phyloP scores from a whole-genome alignment of 2,888 invertebrate species.

The Nemoura dubitans region DNA sequence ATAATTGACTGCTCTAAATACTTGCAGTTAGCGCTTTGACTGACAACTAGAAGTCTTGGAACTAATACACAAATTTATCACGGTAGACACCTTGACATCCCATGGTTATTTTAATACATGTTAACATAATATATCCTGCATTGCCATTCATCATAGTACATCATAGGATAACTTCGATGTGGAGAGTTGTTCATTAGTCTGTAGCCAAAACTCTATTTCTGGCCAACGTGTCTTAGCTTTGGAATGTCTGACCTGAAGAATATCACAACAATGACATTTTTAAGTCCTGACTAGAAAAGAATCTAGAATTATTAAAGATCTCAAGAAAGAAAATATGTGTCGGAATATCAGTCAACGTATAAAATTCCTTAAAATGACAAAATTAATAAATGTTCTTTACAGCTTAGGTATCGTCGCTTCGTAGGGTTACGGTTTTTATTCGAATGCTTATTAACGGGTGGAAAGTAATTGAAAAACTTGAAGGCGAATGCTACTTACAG shows the following conservation, averaged over 20 bases:
- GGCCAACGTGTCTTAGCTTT: neutral
- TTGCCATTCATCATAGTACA: neutral
- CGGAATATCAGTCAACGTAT: too few relatives aligned
- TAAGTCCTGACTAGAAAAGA: neutral
- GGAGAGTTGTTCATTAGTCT: neutral
- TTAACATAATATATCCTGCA: neutral
- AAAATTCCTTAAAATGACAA: too few relatives aligned
- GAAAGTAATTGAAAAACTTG: neutral
- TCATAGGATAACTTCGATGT: neutral
- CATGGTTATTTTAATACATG: neutral
- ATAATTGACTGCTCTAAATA: neutral
- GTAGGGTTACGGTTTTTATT: too few relatives aligned
- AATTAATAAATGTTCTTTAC: too few relatives aligned
- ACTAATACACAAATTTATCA: neutral
- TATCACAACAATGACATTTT: neutral
- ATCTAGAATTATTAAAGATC: too few relatives aligned
- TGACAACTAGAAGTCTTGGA: neutral
- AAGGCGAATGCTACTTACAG: neutral
- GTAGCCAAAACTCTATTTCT: neutral
- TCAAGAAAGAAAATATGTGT: too few relatives aligned
- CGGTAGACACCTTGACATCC: neutral
- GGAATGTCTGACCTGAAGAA: neutral
- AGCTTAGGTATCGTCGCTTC: too few relatives aligned
- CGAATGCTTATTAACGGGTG: neutral
- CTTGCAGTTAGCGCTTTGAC: neutral